These are phyloP conservation scores for Lithophane socia DNA, from an alignment of 2,888 invertebrate species.

Conservation along the genomic window DNA sequence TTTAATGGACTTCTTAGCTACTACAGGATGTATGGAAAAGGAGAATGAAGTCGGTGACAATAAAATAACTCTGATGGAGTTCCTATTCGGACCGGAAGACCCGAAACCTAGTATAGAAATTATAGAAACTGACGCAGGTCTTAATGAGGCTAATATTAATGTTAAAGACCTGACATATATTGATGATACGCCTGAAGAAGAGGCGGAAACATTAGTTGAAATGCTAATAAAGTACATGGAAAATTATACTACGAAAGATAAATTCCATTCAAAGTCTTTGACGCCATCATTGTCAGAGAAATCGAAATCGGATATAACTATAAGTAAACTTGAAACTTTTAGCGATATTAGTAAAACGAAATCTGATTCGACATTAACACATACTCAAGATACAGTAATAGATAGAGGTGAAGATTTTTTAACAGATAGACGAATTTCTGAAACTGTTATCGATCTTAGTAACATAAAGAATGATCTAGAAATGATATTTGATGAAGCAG, in stretches of 20 bases:
- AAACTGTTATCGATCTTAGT: slow-evolving; percentile 85
- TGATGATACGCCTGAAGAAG: slow-evolving; percentile 87
- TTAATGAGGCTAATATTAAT: slow-evolving; percentile 84
- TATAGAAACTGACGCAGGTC: slow-evolving; percentile 74
- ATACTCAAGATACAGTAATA: slow-evolving; percentile 87
- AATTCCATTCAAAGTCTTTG: slow-evolving; percentile 77
- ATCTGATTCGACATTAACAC: slow-evolving; percentile 86
- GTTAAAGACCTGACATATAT: slow-evolving; percentile 84
- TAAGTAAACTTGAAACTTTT: slow-evolving; percentile 85
- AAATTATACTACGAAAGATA: slow-evolving; percentile 79
- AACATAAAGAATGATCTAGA: slow-evolving; percentile 85
- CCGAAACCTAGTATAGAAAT: slow-evolving; percentile 81
- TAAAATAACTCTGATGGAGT: slow-evolving; percentile 88
- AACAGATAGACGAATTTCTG: slow-evolving; percentile 81
- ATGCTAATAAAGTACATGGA: slow-evolving; percentile 88
- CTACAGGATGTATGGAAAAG: slow-evolving; percentile 84
- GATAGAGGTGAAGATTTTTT: slow-evolving; percentile 76
- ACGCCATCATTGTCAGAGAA: slow-evolving; percentile 86
- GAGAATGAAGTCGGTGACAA: slow-evolving; percentile 79
- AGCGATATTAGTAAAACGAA: slow-evolving; percentile 88
- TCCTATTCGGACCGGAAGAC: slow-evolving; percentile 85
- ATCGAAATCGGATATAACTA: slow-evolving; percentile 87
- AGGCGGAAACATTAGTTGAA: slow-evolving; percentile 85
- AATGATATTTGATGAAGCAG: slow-evolving; percentile 82
- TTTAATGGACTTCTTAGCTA: slow-evolving; percentile 86